Base-by-base conservation (phyloP, 2,888 invertebrate species). In the Argyresthia goedartella region DNA sequence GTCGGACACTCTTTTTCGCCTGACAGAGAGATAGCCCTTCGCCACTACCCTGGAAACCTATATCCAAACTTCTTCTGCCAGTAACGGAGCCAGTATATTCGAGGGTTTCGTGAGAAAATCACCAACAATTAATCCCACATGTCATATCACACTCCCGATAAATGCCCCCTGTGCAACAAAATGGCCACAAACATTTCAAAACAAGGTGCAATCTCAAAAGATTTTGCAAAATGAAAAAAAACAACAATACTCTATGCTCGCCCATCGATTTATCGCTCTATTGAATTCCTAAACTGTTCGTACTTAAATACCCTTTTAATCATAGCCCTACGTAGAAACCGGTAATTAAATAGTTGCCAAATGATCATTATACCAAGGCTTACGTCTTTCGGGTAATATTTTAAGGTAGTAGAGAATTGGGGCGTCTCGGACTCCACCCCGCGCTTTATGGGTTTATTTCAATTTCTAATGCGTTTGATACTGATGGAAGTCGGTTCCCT, bases 331-430 rank as follows among this genome's bases (percentile, higher is more conserved):
- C 56, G 56, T 55, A 53, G 52, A 54, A 74, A 66, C 73, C 69
- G 62, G 57, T 65, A 68, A 81, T 84, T 82, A 81, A 73, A 74
- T 56, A 79, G 82, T 84, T 75, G 81, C 80, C 61, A 70, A 76
- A 73, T 51, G 59, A 75, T 72, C 75, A 78, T 77, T 80, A 79
- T 81, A 78, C 60, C 64, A 66, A 64, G 54, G 55, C 58, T 67
- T 71, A 72, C 70, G 68, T 67, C 47, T 33, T 47, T 11, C 8
- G 41, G 53, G 52, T 16, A 54, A 55, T 50, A 54, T 60, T 55
- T 36, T 13, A 44, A 44, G 42, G 41, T 42, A 50, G 42, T 55
- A 55, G 49, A 6, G 25, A 54, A 54, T 54, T 54, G 53, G 65
- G 78, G 81, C 76, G 79, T 52, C 51, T 48, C 55, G 49, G 61